These are phyloP conservation scores for Pterobdella sp. DNA, from an alignment of 2,888 invertebrate species.

Conservation along the genomic window DNA sequence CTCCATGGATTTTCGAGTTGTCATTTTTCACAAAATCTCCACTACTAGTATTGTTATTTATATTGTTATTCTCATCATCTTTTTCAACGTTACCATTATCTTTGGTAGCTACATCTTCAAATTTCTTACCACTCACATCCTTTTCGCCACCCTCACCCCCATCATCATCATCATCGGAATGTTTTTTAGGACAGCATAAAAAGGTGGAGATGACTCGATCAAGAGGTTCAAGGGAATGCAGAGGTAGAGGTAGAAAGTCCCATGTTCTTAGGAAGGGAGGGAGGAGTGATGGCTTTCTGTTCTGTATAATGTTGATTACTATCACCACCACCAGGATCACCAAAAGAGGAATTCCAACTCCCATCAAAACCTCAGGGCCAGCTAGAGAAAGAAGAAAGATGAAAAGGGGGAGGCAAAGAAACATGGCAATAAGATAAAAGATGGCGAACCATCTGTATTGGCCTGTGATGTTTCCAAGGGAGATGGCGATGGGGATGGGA, in stretches of 20 bases:
- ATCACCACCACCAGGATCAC: constrained; percentile 38
- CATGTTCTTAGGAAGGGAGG: constrained; percentile 40
- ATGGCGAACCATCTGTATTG: constrained; percentile 56
- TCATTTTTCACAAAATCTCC: not conserved
- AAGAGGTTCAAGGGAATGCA: constrained; percentile 40
- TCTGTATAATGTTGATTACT: constrained; percentile 42
- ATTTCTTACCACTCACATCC: not conserved
- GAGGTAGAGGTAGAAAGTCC: constrained; percentile 42
- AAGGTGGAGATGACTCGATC: constrained; percentile 30
- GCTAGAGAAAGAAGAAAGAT: constrained; percentile 41
- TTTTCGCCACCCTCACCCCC: not conserved
- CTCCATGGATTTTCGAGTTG: not conserved
- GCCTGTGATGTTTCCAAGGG: constrained; percentile 49
- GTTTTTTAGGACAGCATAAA: constrained; percentile 14
- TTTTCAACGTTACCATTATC: not conserved
- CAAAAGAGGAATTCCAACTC: constrained; percentile 39
- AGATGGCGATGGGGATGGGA: constrained; percentile 52
- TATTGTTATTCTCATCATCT: not conserved
- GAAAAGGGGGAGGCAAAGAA: constrained; percentile 39
- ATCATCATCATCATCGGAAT: not conserved
- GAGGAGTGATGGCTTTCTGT: constrained; percentile 37
- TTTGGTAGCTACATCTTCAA: not conserved
- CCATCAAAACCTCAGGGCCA: constrained; percentile 39
- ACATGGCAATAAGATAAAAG: constrained; percentile 41
- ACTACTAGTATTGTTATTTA: not conserved